Evolutionary conservation across 2,888 invertebrate species (phyloP).

Genomic region (Elysia crispata): DNA sequence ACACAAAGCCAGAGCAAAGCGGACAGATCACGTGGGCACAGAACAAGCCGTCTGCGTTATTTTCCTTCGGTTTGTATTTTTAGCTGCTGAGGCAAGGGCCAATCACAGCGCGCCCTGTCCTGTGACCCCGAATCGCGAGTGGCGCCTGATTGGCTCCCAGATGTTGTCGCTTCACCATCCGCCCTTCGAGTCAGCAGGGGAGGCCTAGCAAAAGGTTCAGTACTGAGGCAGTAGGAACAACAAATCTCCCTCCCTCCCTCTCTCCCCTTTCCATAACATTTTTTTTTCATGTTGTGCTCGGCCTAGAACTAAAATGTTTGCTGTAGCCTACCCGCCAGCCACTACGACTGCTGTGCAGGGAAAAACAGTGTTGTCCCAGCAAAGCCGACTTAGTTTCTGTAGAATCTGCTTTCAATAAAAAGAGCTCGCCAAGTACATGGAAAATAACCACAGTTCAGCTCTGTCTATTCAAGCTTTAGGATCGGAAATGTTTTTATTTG

Average conservation of each 20-base stretch:
- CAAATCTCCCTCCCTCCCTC: neutral
- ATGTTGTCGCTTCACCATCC: constrained; percentile 42
- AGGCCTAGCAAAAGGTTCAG: neutral
- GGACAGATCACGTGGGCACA: constrained; percentile 44
- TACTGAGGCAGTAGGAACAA: neutral
- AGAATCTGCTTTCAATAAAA: too few relatives aligned
- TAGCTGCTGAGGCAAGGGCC: constrained; percentile 31
- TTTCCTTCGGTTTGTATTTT: constrained; percentile 41
- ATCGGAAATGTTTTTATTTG: too few relatives aligned
- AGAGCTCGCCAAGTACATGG: too few relatives aligned
- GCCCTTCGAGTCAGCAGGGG: neutral
- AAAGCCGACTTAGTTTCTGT: too few relatives aligned
- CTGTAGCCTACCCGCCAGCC: neutral
- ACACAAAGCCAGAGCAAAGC: constrained; percentile 39
- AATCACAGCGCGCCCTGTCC: constrained; percentile 35
- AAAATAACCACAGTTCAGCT: too few relatives aligned
- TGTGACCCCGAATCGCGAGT: constrained; percentile 33
- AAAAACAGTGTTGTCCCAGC: too few relatives aligned
- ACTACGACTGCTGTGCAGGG: too few relatives aligned
- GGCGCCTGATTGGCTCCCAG: constrained; percentile 39
- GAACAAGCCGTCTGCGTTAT: constrained; percentile 43
- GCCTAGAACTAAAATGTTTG: neutral
- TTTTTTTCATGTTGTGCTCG: neutral
- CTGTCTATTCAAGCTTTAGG: too few relatives aligned
- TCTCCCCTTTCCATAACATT: neutral